phyloP scores from a whole-genome alignment of 2,888 invertebrate genomes.

The Chalcis sispes region DNA sequence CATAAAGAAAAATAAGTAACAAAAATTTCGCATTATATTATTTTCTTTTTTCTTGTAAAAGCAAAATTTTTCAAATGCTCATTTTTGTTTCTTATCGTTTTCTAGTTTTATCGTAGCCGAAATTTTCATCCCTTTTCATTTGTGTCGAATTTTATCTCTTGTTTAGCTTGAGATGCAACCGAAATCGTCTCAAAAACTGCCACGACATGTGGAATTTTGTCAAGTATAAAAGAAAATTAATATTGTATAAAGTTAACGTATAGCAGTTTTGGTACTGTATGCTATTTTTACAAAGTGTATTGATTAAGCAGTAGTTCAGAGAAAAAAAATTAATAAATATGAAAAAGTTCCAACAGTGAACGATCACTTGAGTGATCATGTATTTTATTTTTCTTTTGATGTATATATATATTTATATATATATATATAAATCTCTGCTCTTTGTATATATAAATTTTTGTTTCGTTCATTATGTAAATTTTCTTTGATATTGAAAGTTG shows the following conservation, averaged over 20 bases:
- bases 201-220: constrained; percentile 58
- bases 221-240: constrained; percentile 47
- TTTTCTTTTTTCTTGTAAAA: constrained; percentile 12
- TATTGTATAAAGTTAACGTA: constrained; percentile 64
- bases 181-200: constrained; percentile 54
- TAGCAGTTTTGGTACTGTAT: constrained; percentile 73
- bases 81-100: constrained; percentile 10
- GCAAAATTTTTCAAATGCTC: constrained; percentile 1
- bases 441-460: constrained; percentile 51
- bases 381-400: constrained; percentile 50
- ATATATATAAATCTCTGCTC: constrained; percentile 37
- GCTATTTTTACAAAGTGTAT: constrained; percentile 75
- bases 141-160: constrained; percentile 5
- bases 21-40: constrained; percentile 6
- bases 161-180: constrained; percentile 2
- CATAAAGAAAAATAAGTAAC: constrained; percentile 10
- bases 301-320: constrained; percentile 70
- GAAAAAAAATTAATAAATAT: constrained; percentile 66
- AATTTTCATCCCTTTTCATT: constrained; percentile 22
- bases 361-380: constrained; percentile 27
- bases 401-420: too few relatives aligned
- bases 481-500: constrained; percentile 58
- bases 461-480: constrained; percentile 54
- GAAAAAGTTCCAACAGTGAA: constrained; percentile 54
- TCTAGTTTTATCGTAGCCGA: constrained; percentile 25